Conservation (phyloP, 53 echinoderm and acorn worm genomes). For the Stichopus horrens region DNA sequence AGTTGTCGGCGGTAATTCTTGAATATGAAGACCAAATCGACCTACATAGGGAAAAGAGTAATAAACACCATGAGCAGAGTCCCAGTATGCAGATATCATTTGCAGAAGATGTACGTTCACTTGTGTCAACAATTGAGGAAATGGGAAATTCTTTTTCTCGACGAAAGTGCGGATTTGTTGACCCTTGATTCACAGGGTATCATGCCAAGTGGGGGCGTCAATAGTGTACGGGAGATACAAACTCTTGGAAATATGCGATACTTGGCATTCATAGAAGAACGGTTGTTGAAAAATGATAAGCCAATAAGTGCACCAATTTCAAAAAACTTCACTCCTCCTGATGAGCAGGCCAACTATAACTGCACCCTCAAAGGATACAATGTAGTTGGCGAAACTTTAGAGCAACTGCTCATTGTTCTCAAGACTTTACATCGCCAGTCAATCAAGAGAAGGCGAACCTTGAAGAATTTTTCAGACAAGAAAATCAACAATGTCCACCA, state of each 20-base stretch:
- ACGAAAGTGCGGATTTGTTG: conserved; percentile 41
- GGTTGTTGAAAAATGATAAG: no score
- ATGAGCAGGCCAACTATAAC: no score
- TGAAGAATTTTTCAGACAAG: conserved; percentile 48
- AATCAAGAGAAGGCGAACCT: conserved; percentile 57
- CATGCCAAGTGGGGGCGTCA: no score
- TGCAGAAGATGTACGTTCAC: conserved; percentile 12
- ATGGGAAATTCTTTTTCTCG: conserved; percentile 50
- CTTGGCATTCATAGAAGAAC: no score
- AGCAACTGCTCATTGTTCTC: conserved; percentile 53
- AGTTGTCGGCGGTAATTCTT: no score
- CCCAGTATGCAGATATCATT: conserved; percentile 10
- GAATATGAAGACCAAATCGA: no score
- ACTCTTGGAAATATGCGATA: no score
- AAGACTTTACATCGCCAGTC: conserved; percentile 58
- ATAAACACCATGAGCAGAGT: conserved; percentile 45
- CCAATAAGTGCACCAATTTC: no score
- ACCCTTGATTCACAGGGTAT: conserved; percentile 47
- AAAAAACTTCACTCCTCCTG: no score
- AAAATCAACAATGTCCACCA: conserved; percentile 51
- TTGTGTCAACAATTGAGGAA: conserved; percentile 12
- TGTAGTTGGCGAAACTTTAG: not conserved
- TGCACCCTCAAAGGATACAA: not conserved
- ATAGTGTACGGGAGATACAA: no score
- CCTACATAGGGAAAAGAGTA: not conserved